Base-by-base conservation (phyloP, 2,888 invertebrate species). In the Phortica okadai region DNA sequence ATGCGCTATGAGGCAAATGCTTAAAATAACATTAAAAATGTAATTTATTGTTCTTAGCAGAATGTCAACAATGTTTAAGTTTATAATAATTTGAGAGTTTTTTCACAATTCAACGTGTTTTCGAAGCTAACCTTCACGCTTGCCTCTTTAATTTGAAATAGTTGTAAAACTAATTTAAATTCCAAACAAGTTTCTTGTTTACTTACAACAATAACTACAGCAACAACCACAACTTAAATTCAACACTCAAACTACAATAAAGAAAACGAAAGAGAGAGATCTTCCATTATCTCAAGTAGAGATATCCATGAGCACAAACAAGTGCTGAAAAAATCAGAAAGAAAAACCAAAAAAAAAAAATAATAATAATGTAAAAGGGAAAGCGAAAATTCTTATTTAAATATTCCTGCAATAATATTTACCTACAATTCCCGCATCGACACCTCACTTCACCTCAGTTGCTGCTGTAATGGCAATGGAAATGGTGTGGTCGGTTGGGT, bases 391-490 rank as follows among this genome's bases (percentile, higher is more conserved):
- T 78, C 76, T 82, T 86, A 88, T 88, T 86, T 81, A 85, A 82
- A 82, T 82, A 87, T 82, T 77, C 76, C 76, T 83, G 75, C 84
- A 81, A 81, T 81, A 89, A 87, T 88, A 86, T 89, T 89, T 89
- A 85, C 83, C 84, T 83, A 83, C 81, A 81, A 82, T 82, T 86
- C 80, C 83, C 87, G 86, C 83, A 84, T 83, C 82, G 83, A 84
- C 87, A 86, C 84, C 84, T 83, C 80, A 83, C 88, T 83, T 83
- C 80, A 83, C 88, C 85, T 84, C 84, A 82, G 87, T 83, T 87
- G 81, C 85, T 59, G 21, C 42, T 10, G 21, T 64, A 16, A 33
- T 2, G 42, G n/a, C 33, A 44, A n/a, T 33, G 16, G 62, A 16
- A 16, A 62, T 11, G 62, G 10, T 25, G 16, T 6, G 16, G 42